These are phyloP conservation scores for Gnathonemus echidnorhynchus DNA, from an alignment of 2,113 vertebrate genomes.

Conservation along the genomic window DNA sequence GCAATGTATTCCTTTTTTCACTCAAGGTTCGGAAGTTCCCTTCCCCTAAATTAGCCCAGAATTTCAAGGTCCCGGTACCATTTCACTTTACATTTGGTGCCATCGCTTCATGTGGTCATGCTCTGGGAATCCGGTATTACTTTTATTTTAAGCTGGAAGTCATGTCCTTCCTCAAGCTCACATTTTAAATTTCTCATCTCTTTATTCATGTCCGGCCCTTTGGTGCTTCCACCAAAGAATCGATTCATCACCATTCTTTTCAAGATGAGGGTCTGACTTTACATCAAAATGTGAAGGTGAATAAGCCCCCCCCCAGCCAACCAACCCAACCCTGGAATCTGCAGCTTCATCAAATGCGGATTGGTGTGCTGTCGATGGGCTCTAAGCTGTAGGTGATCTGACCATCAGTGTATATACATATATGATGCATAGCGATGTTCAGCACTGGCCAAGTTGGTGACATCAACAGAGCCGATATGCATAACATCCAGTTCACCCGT, in stretches of 20 bases:
- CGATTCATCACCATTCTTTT: constrained; percentile 55
- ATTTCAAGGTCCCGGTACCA: constrained; percentile 50
- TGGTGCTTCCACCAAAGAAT: constrained; percentile 61
- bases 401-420: constrained; percentile 41
- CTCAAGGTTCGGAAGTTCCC: constrained; percentile 44
- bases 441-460: constrained; percentile 13
- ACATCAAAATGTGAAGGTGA: constrained; percentile 42
- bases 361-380: constrained; percentile 29
- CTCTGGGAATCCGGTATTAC: constrained; percentile 58
- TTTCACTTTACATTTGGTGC: constrained; percentile 53
- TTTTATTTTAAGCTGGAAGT: constrained; percentile 62
- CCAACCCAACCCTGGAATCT: constrained; percentile 43
- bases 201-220: constrained; percentile 54
- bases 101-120: constrained; percentile 56
- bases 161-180: constrained; percentile 48
- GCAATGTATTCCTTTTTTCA: constrained; percentile 38
- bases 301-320: constrained; percentile 43
- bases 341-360: constrained; percentile 62
- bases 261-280: constrained; percentile 47
- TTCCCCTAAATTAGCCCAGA: constrained; percentile 56
- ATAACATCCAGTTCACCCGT: background rate
- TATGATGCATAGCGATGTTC: constrained; percentile 20
- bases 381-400: background rate
- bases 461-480: background rate
- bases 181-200: constrained; percentile 67